A percentile compares a stretch with the other conserved stretches of the same genome.
These are phyloP conservation scores for Chiloscyllium punctatum DNA, from an alignment of 2,797 vertebrate species.

Conservation along the genomic window DNA sequence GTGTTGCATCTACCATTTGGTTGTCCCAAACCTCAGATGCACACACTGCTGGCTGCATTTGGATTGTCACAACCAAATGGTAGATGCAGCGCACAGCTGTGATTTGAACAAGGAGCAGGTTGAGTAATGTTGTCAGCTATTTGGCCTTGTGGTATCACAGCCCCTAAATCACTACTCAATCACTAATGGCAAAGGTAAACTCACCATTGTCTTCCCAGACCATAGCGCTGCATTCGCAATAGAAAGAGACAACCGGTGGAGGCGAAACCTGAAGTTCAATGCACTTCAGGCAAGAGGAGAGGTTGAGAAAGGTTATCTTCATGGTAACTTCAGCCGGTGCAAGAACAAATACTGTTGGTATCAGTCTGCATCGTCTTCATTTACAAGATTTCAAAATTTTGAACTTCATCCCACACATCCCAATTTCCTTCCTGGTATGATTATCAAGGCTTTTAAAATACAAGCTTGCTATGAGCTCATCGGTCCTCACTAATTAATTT, in stretches of 20 bases:
- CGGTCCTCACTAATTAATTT: neutral
- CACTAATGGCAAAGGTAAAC: too few relatives aligned
- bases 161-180: too few relatives aligned
- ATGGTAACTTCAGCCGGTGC: too few relatives aligned
- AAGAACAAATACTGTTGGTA: too few relatives aligned
- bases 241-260: too few relatives aligned
- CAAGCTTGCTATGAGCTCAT: neutral
- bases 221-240: too few relatives aligned
- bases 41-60: neutral
- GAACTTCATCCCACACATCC: neutral
- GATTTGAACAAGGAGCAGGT: neutral
- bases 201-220: too few relatives aligned
- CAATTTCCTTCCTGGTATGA: neutral
- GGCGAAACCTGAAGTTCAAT: too few relatives aligned
- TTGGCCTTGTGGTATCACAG: too few relatives aligned
- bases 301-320: too few relatives aligned
- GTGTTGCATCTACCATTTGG: too few relatives aligned
- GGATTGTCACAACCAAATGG: neutral
- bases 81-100: neutral
- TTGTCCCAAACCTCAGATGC: neutral
- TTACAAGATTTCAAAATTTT: neutral
- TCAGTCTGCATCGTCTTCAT: neutral
- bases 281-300: too few relatives aligned
- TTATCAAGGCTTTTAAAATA: neutral
- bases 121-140: neutral